Percentiles rank a stretch among this genome's conserved stretches.
phyloP scores from a whole-genome alignment of 2,888 invertebrate species.

The Lasioglossum malachurum region DNA sequence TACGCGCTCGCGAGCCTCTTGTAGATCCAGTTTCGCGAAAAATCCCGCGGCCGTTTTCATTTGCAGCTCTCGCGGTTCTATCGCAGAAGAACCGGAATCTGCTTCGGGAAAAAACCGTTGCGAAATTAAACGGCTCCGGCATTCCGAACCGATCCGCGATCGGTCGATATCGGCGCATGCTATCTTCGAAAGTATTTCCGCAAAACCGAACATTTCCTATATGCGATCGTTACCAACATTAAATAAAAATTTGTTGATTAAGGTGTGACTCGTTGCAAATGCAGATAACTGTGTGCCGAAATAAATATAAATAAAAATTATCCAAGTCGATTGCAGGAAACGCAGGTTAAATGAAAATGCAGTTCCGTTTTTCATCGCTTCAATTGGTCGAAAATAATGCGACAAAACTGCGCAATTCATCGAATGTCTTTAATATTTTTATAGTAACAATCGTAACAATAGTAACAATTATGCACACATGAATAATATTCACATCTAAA shows the following conservation, averaged over 20 bases:
- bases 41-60: slow-evolving; percentile 15
- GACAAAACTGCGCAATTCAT: too few relatives aligned
- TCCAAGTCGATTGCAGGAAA: too few relatives aligned
- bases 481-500: too few relatives aligned
- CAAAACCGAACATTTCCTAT: background rate
- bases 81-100: background rate
- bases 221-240: background rate
- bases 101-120: background rate
- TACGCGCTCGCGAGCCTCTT: background rate
- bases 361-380: too few relatives aligned
- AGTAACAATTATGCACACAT: too few relatives aligned
- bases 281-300: too few relatives aligned
- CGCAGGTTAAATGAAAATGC: too few relatives aligned
- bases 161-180: background rate
- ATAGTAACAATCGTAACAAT: too few relatives aligned
- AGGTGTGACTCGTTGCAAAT: background rate
- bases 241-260: background rate
- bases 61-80: background rate
- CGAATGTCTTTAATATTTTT: too few relatives aligned
- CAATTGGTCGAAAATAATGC: too few relatives aligned
- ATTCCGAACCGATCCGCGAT: slow-evolving; percentile 3
- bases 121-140: slow-evolving; percentile 13
- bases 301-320: too few relatives aligned
- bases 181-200: background rate
- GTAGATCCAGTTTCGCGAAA: slow-evolving; percentile 33